Evolutionary conservation across 2,113 vertebrate species (phyloP).

Genomic region (Ranitomeya variabilis): DNA sequence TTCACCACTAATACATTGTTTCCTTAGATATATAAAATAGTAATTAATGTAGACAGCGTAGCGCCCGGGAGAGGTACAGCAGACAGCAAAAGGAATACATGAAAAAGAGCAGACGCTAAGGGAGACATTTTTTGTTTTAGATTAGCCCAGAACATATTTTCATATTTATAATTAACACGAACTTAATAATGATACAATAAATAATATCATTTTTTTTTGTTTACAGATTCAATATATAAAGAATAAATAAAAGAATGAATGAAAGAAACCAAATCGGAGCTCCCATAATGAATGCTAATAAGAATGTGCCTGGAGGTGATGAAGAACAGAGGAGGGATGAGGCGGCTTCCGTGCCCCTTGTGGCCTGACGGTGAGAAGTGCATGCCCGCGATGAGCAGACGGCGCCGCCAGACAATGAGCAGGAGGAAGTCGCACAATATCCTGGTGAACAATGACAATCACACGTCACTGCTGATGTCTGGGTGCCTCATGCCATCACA

Average conservation of each 20-base stretch:
- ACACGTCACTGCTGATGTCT: not conserved
- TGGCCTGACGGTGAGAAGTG: conserved; percentile 12
- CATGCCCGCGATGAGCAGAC: conserved; percentile 1
- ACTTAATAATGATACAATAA: too few relatives aligned
- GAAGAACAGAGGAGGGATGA: not conserved
- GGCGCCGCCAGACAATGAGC: conserved; percentile 30
- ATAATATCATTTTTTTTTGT: too few relatives aligned
- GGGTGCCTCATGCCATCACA: not conserved
- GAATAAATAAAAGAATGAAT: not conserved
- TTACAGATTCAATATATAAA: too few relatives aligned
- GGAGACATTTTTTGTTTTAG: too few relatives aligned
- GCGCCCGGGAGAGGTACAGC: too few relatives aligned
- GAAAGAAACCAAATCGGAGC: not conserved
- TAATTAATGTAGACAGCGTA: too few relatives aligned
- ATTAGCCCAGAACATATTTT: too few relatives aligned
- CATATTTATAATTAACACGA: too few relatives aligned
- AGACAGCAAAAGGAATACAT: too few relatives aligned
- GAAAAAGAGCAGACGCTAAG: too few relatives aligned
- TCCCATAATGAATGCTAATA: not conserved
- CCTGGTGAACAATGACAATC: not conserved
- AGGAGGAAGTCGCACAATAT: not conserved
- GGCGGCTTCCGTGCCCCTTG: not conserved
- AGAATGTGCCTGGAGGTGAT: not conserved
- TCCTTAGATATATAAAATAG: too few relatives aligned
- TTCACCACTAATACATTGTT: too few relatives aligned